Evolutionary conservation across 2,888 invertebrate species (phyloP).

Genomic region (Brenthis daphne): DNA sequence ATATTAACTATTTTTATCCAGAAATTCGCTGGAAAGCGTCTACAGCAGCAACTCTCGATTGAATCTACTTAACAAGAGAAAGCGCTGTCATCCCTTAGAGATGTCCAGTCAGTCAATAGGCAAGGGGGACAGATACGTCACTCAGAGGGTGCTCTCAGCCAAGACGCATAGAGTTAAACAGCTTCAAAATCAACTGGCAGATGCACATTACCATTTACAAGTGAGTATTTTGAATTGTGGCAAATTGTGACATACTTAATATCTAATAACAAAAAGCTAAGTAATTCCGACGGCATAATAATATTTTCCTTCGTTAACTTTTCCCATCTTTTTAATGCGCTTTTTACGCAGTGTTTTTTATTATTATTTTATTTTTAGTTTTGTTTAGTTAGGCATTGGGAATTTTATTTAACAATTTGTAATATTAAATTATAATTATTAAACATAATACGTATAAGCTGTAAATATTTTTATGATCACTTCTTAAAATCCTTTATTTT

Average conservation of each 20-base stretch:
- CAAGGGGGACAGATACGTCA: constrained; percentile 62
- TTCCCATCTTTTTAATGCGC: no score
- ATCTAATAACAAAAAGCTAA: no score
- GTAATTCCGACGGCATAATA: no score
- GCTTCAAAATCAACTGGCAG: constrained; percentile 89
- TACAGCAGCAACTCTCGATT: constrained; percentile 76
- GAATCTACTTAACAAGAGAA: constrained; percentile 66
- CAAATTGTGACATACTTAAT: not conserved
- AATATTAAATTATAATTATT: no score
- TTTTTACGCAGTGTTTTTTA: no score
- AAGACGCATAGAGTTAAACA: constrained; percentile 88
- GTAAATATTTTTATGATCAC: no score
- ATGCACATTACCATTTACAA: constrained; percentile 89
- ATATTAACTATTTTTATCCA: constrained; percentile 40
- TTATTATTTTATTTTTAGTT: no score
- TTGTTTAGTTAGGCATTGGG: no score
- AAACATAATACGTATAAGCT: no score
- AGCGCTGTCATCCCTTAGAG: constrained; percentile 62
- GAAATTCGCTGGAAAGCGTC: constrained; percentile 71
- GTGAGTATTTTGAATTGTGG: constrained; percentile 55
- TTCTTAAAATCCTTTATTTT: no score
- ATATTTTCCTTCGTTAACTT: no score
- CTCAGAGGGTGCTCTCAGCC: constrained; percentile 88
- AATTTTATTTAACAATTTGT: no score
- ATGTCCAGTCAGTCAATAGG: constrained; percentile 57